A percentile compares a stretch with the other conserved stretches of the same genome.
phyloP scores from a whole-genome alignment of 1,140 invertebrate species.

The Pomacea maculata region DNA sequence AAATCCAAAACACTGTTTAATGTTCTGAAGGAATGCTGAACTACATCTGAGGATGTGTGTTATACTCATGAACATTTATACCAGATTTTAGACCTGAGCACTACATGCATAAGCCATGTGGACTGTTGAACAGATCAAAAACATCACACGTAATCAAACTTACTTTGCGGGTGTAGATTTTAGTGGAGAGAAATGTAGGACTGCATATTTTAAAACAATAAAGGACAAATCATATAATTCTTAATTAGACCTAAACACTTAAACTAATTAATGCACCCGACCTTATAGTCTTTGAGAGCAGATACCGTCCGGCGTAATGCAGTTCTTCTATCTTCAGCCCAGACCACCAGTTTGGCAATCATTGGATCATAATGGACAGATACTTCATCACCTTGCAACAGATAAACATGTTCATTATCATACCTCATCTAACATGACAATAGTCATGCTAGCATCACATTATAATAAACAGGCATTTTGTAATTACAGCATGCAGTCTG shows the following conservation, averaged over 20 bases:
- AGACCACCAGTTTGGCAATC: conserved; percentile 98
- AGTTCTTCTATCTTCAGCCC: conserved; percentile 84
- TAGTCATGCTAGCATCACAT: no score
- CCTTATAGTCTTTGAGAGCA: conserved; percentile 86
- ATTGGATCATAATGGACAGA: conserved; percentile 99
- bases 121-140: no score
- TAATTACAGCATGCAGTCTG: background rate
- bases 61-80: no score
- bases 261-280: conserved; percentile 65
- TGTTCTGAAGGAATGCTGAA: background rate
- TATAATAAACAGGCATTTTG: no score
- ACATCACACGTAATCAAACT: no score
- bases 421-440: no score
- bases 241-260: background rate
- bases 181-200: no score
- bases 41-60: background rate
- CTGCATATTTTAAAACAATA: no score
- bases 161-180: no score
- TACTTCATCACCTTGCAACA: conserved; percentile 77
- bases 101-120: no score
- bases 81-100: no score
- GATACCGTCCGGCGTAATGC: conserved; percentile 83
- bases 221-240: no score
- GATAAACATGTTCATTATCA: background rate
- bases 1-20: background rate